A percentile compares a stretch with the other conserved stretches of the same genome.
phyloP scores from a whole-genome alignment of 2,888 invertebrate species.

The Heliconius charithonia region DNA sequence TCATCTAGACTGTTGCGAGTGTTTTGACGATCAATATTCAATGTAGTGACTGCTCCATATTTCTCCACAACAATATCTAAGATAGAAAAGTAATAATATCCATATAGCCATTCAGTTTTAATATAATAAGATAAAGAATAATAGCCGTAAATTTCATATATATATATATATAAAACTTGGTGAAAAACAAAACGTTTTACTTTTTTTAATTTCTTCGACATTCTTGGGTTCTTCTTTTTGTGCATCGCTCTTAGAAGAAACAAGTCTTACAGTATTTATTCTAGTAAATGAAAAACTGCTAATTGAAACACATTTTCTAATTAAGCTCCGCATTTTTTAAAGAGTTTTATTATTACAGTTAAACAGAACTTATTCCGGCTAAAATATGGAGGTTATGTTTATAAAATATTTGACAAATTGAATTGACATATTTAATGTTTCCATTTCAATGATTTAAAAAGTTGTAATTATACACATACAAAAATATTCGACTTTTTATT shows the following conservation, averaged over 20 bases:
- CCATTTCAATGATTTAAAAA: background rate
- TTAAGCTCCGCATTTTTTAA: conserved; percentile 70
- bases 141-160: background rate
- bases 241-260: conserved; percentile 57
- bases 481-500: background rate
- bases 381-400: conserved; percentile 10
- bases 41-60: conserved; percentile 86
- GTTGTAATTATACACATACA: background rate
- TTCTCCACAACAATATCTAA: conserved; percentile 84
- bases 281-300: conserved; percentile 55
- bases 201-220: conserved; percentile 68
- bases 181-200: conserved; percentile 52
- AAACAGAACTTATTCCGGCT: background rate
- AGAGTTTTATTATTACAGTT: background rate
- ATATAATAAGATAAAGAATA: background rate
- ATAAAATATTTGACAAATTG: background rate
- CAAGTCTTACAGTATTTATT: conserved; percentile 55
- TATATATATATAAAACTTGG: background rate
- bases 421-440: too few relatives aligned
- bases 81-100: conserved; percentile 42
- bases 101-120: conserved; percentile 1
- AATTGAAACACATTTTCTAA: conserved; percentile 58
- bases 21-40: conserved; percentile 94
- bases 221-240: conserved; percentile 62
- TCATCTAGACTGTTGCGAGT: conserved; percentile 93